Conservation (phyloP, 2,113 vertebrate species). For the Lathamus discolor region DNA sequence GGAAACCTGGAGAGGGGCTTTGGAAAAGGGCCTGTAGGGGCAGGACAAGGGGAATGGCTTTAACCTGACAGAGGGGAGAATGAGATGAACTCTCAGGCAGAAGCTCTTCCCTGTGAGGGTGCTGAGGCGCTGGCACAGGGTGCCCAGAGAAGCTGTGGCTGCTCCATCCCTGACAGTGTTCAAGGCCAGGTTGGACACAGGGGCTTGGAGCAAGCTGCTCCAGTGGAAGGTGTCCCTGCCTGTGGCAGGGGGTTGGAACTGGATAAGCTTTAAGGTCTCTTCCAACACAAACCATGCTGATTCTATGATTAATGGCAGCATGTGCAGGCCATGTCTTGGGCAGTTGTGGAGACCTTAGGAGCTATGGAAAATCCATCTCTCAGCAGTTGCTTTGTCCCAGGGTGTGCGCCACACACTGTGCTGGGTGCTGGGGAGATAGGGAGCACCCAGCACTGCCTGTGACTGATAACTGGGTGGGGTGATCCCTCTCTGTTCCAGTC, state of each 20-base stretch:
- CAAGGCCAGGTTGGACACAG: too few relatives aligned
- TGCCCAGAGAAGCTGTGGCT: too few relatives aligned
- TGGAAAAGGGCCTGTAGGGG: neutral
- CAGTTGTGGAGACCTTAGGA: neutral
- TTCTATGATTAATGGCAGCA: neutral
- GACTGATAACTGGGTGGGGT: neutral
- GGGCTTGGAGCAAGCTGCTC: too few relatives aligned
- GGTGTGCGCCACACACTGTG: rapidly evolving
- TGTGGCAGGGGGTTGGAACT: too few relatives aligned
- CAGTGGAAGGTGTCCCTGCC: too few relatives aligned
- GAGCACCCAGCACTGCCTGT: neutral
- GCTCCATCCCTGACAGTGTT: too few relatives aligned
- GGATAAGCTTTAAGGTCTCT: neutral
- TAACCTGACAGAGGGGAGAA: neutral
- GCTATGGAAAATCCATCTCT: neutral
- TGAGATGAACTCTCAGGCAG: neutral
- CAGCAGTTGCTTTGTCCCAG: neutral
- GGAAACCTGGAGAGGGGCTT: neutral
- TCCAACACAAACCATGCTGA: neutral
- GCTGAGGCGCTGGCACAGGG: too few relatives aligned
- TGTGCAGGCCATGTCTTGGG: neutral
- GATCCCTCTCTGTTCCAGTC: neutral
- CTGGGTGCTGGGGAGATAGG: neutral
- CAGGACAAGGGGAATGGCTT: neutral
- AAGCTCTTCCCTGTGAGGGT: too few relatives aligned